Evolutionary conservation across 2,113 vertebrate genomes (phyloP).

Genomic region (Takifugu flavidus): DNA sequence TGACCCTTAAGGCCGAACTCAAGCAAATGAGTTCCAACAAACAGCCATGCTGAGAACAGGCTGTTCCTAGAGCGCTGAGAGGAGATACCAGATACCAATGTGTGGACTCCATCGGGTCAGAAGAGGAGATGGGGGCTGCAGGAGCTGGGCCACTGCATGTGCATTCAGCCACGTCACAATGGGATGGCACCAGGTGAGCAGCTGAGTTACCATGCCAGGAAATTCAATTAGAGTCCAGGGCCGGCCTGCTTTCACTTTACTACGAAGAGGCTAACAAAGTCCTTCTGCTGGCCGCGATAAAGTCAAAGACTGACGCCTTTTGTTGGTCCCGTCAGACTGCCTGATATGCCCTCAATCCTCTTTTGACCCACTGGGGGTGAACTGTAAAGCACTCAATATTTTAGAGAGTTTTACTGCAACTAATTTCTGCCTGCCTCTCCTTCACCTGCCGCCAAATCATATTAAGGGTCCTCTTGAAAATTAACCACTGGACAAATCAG

Average conservation of each 20-base stretch:
- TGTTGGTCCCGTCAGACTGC: slow-evolving; percentile 42
- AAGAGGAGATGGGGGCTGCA: slow-evolving; percentile 3
- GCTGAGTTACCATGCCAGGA: slow-evolving; percentile 45
- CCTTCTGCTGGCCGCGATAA: slow-evolving; percentile 49
- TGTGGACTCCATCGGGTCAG: neutral
- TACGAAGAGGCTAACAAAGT: slow-evolving; percentile 53
- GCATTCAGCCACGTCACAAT: slow-evolving; percentile 33
- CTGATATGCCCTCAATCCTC: slow-evolving; percentile 27
- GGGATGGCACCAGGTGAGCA: slow-evolving; percentile 45
- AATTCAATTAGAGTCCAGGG: slow-evolving; percentile 55
- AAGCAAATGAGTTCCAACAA: too few species aligned
- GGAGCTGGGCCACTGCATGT: slow-evolving; percentile 22
- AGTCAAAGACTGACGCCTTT: slow-evolving; percentile 39
- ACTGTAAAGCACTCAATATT: slow-evolving; percentile 40
- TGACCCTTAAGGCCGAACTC: too few species aligned
- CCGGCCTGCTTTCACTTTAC: slow-evolving; percentile 52
- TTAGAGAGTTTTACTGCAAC: slow-evolving; percentile 41
- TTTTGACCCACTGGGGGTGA: slow-evolving; percentile 4
- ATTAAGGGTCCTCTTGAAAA: slow-evolving; percentile 64
- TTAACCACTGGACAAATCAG: slow-evolving; percentile 70
- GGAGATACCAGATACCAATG: neutral
- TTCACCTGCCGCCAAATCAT: slow-evolving; percentile 49
- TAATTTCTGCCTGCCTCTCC: slow-evolving; percentile 35
- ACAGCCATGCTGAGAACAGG: too few species aligned
- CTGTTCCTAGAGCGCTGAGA: too few species aligned